Conservation (phyloP, 2,797 vertebrate species). For the Phalloptychus januarius region DNA sequence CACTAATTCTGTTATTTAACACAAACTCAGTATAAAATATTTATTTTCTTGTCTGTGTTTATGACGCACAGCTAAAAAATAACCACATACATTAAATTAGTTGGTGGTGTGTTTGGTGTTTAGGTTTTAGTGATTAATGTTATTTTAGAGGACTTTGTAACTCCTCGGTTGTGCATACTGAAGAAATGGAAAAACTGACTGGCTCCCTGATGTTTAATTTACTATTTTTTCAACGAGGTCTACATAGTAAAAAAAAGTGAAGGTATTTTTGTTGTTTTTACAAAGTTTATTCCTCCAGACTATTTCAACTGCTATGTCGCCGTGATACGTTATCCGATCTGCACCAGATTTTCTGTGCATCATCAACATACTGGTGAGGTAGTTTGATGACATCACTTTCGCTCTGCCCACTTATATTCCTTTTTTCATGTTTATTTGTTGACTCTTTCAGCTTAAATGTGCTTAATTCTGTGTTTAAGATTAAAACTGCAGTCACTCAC, state of each 20-base stretch:
- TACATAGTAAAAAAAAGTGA: neutral
- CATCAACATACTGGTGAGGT: too few species aligned
- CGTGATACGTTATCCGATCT: too few species aligned
- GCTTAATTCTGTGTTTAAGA: too few species aligned
- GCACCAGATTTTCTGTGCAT: too few species aligned
- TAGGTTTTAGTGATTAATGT: constrained; percentile 68
- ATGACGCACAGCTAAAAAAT: constrained; percentile 56
- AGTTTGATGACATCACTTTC: too few species aligned
- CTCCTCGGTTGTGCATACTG: constrained; percentile 20
- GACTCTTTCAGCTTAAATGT: too few species aligned
- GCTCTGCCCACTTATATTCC: too few species aligned
- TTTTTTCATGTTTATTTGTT: too few species aligned
- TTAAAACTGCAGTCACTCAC: too few species aligned
- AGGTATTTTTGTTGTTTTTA: neutral
- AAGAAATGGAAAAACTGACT: constrained; percentile 15
- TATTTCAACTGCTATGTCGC: too few species aligned
- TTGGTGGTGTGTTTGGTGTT: constrained; percentile 55
- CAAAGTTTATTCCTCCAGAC: neutral
- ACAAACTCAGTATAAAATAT: constrained; percentile 63
- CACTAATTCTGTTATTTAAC: constrained; percentile 73
- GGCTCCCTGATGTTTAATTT: constrained; percentile 2
- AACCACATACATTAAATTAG: constrained; percentile 67
- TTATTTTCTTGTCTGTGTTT: constrained; percentile 54
- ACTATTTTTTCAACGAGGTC: constrained; percentile 13
- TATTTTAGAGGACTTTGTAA: constrained; percentile 52